phyloP scores from a whole-genome alignment of 2,797 vertebrate species.

The Clarias fuscus region DNA sequence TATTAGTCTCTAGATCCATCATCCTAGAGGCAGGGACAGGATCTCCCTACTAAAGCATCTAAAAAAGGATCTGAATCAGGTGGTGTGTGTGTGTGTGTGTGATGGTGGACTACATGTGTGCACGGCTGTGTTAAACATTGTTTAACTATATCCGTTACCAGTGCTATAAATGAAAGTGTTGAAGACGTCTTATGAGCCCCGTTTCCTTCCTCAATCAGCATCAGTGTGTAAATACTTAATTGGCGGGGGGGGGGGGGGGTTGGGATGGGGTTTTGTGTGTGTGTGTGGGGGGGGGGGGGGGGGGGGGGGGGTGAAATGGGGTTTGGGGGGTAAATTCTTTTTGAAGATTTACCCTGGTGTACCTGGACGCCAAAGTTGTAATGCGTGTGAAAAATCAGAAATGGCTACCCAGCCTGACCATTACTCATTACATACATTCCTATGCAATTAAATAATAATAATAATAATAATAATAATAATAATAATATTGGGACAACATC shows the following conservation, averaged over 20 bases:
- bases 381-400: background rate
- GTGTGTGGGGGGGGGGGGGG: too few relatives aligned
- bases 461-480: background rate
- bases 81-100: background rate
- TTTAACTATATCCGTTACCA: conserved; percentile 3
- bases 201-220: background rate
- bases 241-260: background rate
- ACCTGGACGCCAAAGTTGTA: background rate
- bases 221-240: conserved; percentile 16
- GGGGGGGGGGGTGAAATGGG: too few relatives aligned
- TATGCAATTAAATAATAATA: background rate
- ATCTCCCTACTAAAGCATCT: background rate
- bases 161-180: background rate
- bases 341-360: conserved; percentile 45
- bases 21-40: background rate
- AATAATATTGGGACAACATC: background rate
- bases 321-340: too few relatives aligned
- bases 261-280: too few relatives aligned
- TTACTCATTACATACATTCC: background rate
- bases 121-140: background rate
- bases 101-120: background rate
- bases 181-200: background rate
- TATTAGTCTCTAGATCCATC: background rate
- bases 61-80: background rate
- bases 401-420: background rate